Base-by-base conservation (phyloP, 2,113 vertebrate genomes). In the Crotalus horridus region DNA sequence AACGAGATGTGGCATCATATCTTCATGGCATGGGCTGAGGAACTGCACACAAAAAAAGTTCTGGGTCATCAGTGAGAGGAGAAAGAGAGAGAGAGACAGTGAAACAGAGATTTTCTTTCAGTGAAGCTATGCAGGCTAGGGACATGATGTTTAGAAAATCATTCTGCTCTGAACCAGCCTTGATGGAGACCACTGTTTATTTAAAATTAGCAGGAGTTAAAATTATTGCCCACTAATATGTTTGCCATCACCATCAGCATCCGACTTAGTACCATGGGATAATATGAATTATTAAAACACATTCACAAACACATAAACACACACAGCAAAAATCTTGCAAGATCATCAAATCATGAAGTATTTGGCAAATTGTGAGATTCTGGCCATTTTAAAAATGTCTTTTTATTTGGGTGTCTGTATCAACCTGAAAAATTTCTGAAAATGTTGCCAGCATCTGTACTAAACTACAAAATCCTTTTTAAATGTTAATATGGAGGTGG, bases 121-220 rank as follows among this genome's bases (percentile, higher is more conserved):
- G 17, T 0, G 39, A 11, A 1, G n/a, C 87, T 85, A 56, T 86
- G 85, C 90, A 21, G 92, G 59, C 48, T 88, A 5, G 46, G 29
- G 6, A 1, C 0, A 26, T 90, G 53, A 64, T 88, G 87, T 43
- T 0, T 58, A 17, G 55, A 46, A 87, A 3, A 33, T 20, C 21
- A 33, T 39, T 0, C 26, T 39, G 92, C 26, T 0, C 33, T 33
- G 91, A 2, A 81, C 0, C 55, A 17, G 33, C 74, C 61, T 55
- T n/a, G 48, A 69, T 89, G 61, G 0, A 59, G 61, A 43, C n/a
- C 54, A 5, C 4, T 23, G 1, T 12, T 48, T 13, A 10, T 24
- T 0, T 0, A 55, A 6, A 0, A 0, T 1, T 7, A 9, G 87
- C 4, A 0, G 0, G 10, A 55, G 48, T 81, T 11, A 43, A 92